Percentiles rank a stretch among this genome's conserved stretches.
These are phyloP conservation scores for Caprella mutica DNA, from an alignment of 2,888 invertebrate genomes.

Conservation along the genomic window DNA sequence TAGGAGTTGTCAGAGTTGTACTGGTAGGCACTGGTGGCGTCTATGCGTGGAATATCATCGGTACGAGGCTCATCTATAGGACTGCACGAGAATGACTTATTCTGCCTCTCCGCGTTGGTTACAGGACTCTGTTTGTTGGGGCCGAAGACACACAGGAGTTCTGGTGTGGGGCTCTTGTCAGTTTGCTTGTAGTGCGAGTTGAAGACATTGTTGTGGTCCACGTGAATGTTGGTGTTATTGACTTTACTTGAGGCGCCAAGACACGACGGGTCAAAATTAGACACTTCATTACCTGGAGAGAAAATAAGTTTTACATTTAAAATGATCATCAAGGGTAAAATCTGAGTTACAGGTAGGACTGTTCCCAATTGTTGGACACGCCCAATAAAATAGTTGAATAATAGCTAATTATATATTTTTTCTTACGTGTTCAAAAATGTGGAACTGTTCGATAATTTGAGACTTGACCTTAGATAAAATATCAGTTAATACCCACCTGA, in stretches of 20 bases:
- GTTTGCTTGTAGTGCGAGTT: constrained; percentile 21
- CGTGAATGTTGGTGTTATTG: constrained; percentile 32
- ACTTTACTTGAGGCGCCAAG: constrained; percentile 30
- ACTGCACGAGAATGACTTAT: constrained; percentile 5
- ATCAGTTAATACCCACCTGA: too few relatives aligned
- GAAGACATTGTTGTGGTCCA: constrained; percentile 17
- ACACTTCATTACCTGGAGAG: constrained; percentile 8
- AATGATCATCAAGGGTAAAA: too few relatives aligned
- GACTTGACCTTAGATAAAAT: too few relatives aligned
- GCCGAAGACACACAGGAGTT: constrained; percentile 27
- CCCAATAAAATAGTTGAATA: too few relatives aligned
- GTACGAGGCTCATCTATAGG: constrained; percentile 8
- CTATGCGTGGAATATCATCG: constrained; percentile 17
- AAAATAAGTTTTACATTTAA: too few relatives aligned
- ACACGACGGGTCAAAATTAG: constrained; percentile 26
- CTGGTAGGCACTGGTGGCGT: constrained; percentile 16
- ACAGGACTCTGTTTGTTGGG: constrained; percentile 14
- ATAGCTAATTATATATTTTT: too few relatives aligned
- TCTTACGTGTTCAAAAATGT: too few relatives aligned
- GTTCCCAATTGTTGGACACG: too few relatives aligned
- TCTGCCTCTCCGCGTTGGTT: constrained; percentile 8
- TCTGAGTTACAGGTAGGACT: too few relatives aligned
- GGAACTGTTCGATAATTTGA: too few relatives aligned
- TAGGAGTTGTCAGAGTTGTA: constrained; percentile 15
- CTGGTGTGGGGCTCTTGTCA: constrained; percentile 25